Conservation (phyloP, 2,797 vertebrate species). For the Crenichthys baileyi region DNA sequence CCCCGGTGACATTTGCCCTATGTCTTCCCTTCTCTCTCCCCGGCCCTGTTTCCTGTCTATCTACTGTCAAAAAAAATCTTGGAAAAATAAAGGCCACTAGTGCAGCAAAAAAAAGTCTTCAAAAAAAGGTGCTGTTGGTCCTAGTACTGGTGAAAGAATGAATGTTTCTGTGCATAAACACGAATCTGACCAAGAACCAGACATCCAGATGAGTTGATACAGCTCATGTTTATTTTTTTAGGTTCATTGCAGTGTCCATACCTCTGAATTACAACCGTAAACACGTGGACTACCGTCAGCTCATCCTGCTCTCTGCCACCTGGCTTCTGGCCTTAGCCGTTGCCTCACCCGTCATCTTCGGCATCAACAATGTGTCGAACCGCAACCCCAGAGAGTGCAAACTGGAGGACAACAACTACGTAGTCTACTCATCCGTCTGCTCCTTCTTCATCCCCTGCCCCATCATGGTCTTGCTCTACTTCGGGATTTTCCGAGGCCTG, state of each 20-base stretch:
- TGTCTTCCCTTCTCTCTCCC: no score
- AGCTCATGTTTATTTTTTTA: slow-evolving; percentile 50
- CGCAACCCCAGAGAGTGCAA: slow-evolving; percentile 88
- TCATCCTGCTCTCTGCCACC: slow-evolving; percentile 88
- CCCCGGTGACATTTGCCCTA: no score
- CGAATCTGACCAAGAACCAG: not conserved
- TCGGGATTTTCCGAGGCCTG: slow-evolving; percentile 89
- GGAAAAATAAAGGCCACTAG: no score
- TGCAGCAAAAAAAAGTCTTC: no score
- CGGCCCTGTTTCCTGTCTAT: no score
- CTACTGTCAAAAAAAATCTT: no score
- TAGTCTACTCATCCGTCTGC: slow-evolving; percentile 93
- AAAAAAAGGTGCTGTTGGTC: not conserved
- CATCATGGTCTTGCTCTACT: slow-evolving; percentile 93
- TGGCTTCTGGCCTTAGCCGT: slow-evolving; percentile 94
- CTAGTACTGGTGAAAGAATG: no score
- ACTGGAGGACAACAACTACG: slow-evolving; percentile 91
- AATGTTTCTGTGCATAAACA: not conserved
- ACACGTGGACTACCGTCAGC: slow-evolving; percentile 88
- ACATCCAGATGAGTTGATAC: not conserved
- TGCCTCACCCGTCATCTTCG: slow-evolving; percentile 92
- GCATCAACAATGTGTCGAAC: slow-evolving; percentile 87
- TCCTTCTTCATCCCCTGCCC: slow-evolving; percentile 97
- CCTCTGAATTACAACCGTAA: slow-evolving; percentile 91
- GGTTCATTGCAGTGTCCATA: slow-evolving; percentile 92